phyloP scores from a whole-genome alignment of 2,888 invertebrate genomes.

The Pristionchus exspectatus region DNA sequence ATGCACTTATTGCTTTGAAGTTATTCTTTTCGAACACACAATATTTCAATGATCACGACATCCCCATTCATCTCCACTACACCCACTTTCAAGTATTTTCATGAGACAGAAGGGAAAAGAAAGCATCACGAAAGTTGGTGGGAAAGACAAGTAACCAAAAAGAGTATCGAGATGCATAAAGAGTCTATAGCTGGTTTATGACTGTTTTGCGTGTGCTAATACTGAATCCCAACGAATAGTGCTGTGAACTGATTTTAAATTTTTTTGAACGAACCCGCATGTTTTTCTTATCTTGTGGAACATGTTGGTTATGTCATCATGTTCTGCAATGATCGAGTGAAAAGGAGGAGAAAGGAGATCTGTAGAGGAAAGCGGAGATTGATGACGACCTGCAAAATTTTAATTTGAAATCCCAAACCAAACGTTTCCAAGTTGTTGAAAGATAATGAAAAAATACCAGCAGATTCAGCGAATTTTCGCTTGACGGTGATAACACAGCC shows the following conservation, averaged over 20 bases:
- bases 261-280: neutral
- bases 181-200: neutral
- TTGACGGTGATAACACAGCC: neutral
- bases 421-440: neutral
- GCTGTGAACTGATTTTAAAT: neutral
- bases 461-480: slow-evolving; percentile 10
- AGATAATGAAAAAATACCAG: neutral
- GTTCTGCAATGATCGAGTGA: neutral
- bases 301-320: slow-evolving; percentile 29
- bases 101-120: neutral
- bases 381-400: neutral
- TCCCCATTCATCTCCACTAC: slow-evolving; percentile 6
- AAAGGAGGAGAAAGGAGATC: slow-evolving; percentile 35
- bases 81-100: slow-evolving; percentile 20
- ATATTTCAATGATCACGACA: no score
- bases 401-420: neutral
- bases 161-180: neutral
- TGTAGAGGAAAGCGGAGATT: neutral
- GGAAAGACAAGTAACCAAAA: neutral
- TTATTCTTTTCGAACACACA: neutral
- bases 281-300: slow-evolving; percentile 26
- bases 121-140: neutral
- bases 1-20: no score
- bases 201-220: neutral
- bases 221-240: neutral